Percentiles rank a stretch among this genome's conserved stretches.
These are phyloP conservation scores for Melanotaenia duboulayi DNA, from an alignment of 2,113 vertebrate genomes.

Conservation along the genomic window DNA sequence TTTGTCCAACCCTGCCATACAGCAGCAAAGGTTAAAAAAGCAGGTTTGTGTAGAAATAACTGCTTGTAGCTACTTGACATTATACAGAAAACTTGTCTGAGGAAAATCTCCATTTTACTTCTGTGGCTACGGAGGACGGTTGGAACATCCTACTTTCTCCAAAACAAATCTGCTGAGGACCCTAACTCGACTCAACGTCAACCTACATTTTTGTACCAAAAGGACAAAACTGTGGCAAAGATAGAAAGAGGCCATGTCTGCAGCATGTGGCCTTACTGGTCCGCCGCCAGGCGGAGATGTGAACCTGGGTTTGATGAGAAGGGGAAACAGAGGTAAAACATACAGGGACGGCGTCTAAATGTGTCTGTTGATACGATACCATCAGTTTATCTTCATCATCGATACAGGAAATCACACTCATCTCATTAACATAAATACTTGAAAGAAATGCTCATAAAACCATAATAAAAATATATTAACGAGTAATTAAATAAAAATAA, in stretches of 20 bases:
- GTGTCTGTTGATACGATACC: too few relatives aligned
- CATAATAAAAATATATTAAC: too few relatives aligned
- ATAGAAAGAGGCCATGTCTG: slow-evolving; percentile 18
- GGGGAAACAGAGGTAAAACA: not conserved
- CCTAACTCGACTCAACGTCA: slow-evolving; percentile 48
- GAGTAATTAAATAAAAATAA: too few relatives aligned
- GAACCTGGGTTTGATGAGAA: slow-evolving; percentile 20
- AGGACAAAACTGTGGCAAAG: slow-evolving; percentile 36
- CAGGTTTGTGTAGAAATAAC: slow-evolving; percentile 48
- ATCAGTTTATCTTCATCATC: too few relatives aligned
- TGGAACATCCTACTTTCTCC: slow-evolving; percentile 37
- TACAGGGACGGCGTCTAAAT: too few relatives aligned
- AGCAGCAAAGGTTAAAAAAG: slow-evolving; percentile 46
- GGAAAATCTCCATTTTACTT: too few relatives aligned
- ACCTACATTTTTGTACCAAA: slow-evolving; percentile 35
- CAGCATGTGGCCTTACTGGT: not conserved
- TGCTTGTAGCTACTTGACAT: slow-evolving; percentile 40
- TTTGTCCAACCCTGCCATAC: slow-evolving; percentile 11
- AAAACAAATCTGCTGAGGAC: slow-evolving; percentile 63
- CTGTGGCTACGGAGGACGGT: slow-evolving; percentile 26
- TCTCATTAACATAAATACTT: too few relatives aligned
- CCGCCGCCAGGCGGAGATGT: slow-evolving; percentile 3
- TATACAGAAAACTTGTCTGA: slow-evolving; percentile 35
- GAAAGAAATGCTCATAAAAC: too few relatives aligned
- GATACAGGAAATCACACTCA: too few relatives aligned